Base-by-base conservation (phyloP, 2,888 invertebrate species). In the Trimorus sp. region DNA sequence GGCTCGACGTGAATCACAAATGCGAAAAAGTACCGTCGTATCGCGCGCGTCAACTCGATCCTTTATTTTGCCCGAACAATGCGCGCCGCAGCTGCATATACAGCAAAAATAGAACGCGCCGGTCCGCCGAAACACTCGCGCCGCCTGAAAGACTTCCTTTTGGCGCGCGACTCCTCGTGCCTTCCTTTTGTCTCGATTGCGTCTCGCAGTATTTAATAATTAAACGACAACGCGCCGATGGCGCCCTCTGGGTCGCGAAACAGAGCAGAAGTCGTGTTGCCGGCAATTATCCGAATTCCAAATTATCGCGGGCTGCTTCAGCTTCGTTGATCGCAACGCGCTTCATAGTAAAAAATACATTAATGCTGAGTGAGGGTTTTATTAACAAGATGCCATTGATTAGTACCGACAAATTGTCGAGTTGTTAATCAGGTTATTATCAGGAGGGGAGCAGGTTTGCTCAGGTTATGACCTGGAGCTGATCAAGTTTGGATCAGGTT, bases 121-220 rank as follows among this genome's bases (percentile, higher is more conserved):
- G 26, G 26, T 69, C 16, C 54, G 37, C 38, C 60, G 63, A 76
- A 76, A 81, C 71, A 58, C 76, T 75, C 80, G 76, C 62, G 37
- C 68, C 62, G 37, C 68, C 54, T 70, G 65, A 70, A 65, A 75
- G 70, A 63, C 70, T 60, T 65, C 70, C 75, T 59, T 58, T 65
- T 65, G 79, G 79, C 59, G 54, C 59, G 53, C 59, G 69, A 51
- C 37, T 11, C 11, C 59, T 69, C 56, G 53, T 74, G 48, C 45
- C 70, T 69, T 74, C 63, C 75, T 75, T 80, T 80, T 70, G 79
- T 80, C 75, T 75, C 79, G 79, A 70, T 75, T 70, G 54, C 75
- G 70, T 54, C 59, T 75, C 40, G 75, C 54, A 70, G 79, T 80
- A 80, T 80, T 80, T 40, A 40, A 26, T 79, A 79, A 80, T 80